Evolutionary conservation across 1,140 invertebrate genomes (phyloP), one percentile per base, ranked within the genome.

Genomic region (Drosophila miranda): DNA sequence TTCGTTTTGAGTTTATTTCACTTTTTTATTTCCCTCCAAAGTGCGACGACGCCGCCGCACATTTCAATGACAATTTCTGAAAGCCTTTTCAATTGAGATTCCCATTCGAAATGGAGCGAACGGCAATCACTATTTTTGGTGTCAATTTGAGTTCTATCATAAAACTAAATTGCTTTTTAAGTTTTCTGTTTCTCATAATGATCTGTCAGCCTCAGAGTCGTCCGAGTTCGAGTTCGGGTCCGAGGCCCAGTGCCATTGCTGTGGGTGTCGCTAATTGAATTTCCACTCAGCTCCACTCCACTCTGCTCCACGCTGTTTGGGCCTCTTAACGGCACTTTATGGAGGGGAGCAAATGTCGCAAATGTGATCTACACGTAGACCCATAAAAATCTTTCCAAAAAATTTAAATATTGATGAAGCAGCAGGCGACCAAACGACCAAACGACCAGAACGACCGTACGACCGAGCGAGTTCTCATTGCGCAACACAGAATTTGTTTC

Each of bases 261-360:
- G 81, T 84, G 81, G 81, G 82, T 87, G 81, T 78, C 73, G 76
- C 73, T 87, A 87, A 86, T 87, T 86, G 77, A 87, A 81, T 81
- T 86, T 80, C 81, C 71, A 67, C 58, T 74, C 81, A 70, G 72
- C 14, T 21, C 14, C 11, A 34, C 30, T 30, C 7, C 28, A 30
- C 28, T 8, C 28, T 34, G 30, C 8, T 9, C 8, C 8, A 30
- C 0, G 30, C 8, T 30, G 30, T 44, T 2, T 21, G 42, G 7
- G 26, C 19, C 43, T 23, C 55, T 62, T 69, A 83, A 83, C 81
- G 80, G 79, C 75, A 83, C 61, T 78, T 75, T 67, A 62, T 50
- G 46, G 16, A 14, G 21, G 42, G 48, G 38, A 28, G 48, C 9
- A 67, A 67, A 62, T 68, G 61, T 67, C 61, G 64, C 64, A 54